phyloP scores from a whole-genome alignment of 2,888 invertebrate genomes.

The Pristionchus fissidentatus region DNA sequence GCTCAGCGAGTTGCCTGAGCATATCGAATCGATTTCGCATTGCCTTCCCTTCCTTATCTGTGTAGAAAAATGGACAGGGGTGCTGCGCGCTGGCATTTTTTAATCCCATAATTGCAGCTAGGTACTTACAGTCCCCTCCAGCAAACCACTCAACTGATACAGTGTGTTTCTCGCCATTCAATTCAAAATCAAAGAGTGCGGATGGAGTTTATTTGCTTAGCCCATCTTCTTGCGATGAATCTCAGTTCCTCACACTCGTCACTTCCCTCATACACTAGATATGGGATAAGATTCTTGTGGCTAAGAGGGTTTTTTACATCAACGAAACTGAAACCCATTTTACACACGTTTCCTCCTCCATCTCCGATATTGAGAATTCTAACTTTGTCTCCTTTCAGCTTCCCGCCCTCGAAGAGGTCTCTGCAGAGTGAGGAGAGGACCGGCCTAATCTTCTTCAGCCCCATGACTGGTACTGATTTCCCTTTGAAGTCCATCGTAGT shows the following conservation, averaged over 20 bases:
- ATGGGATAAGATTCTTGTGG: not conserved
- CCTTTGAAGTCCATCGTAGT: no score
- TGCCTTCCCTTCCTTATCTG: not conserved
- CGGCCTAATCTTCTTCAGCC: no score
- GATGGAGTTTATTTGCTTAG: not conserved
- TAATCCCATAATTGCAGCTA: not conserved
- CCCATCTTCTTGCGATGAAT: not conserved
- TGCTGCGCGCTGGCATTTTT: not conserved
- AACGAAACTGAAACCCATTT: not conserved
- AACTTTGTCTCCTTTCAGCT: not conserved
- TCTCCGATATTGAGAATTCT: conserved; percentile 18
- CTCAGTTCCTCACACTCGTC: conserved; percentile 1
- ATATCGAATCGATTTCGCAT: not conserved
- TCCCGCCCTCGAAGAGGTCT: not conserved
- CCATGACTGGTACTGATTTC: no score
- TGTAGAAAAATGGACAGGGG: not conserved
- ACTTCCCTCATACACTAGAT: not conserved
- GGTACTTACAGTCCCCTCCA: not conserved
- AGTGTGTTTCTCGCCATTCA: not conserved
- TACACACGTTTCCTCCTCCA: not conserved
- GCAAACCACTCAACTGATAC: not conserved
- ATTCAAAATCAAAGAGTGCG: not conserved
- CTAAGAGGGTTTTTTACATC: not conserved
- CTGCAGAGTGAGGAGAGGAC: not conserved
- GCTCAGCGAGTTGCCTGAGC: not conserved